Base-by-base conservation (phyloP, 2,888 invertebrate genomes). In the Electrophaes corylata region DNA sequence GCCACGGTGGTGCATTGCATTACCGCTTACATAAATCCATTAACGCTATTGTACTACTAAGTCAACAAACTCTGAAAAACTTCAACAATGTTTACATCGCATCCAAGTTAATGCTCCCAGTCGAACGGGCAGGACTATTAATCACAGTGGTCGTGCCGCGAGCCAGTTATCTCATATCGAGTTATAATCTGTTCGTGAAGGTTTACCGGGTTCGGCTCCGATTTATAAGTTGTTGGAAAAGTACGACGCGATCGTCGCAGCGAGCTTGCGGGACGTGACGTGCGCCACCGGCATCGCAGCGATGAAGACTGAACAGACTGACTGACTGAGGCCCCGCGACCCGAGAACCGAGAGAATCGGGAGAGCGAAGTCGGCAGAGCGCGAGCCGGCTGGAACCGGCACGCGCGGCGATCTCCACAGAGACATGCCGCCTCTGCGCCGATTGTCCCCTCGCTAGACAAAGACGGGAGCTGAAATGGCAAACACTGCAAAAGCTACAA, bases 181-280 rank as follows among this genome's bases (percentile, higher is more conserved):
- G 78, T 82, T 82, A 81, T 86, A 82, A 86, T 88, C 85, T 83
- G 81, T 83, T 84, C 76, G 80, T 79, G 79, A 81, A 82, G 81
- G 78, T 81, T 83, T 82, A 82, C 79, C 88, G 43, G 43, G 26
- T 43, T 43, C 26, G 83, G 71, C 70, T 76, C 73, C 86, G 84
- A 88, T 87, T 89, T 88, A 90, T 85, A 85, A 83, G 85, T 86
- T 86, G 73, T 86, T 86, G 73, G 73, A 68, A 77, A 80, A 84
- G 77, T 85, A 79, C 74, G 81, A 71, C 78, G 81, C 90, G 88
- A 88, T 84, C 81, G 82, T 83, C 75, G 82, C 72, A 76, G 76
- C 81, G 82, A 78, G 68, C 65, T 70, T 77, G 74, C 70, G 75
- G 69, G 69, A 65, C 70, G 78, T 70, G 69, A 81, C 91, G 91